These are phyloP conservation scores for Rhodeus uyekii DNA, from an alignment of 2,797 vertebrate genomes.

Conservation along the genomic window DNA sequence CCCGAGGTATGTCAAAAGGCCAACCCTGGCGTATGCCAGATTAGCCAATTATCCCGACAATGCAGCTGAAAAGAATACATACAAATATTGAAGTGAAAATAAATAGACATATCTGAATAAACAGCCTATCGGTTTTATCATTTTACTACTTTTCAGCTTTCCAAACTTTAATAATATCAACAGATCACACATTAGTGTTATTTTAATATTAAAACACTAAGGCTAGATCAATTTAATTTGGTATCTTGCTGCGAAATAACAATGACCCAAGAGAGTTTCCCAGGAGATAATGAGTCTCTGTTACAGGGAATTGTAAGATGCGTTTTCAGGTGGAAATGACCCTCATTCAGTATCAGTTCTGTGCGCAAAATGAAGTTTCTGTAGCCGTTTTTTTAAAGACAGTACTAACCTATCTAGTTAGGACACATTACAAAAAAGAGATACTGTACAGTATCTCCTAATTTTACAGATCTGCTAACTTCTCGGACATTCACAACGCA, in stretches of 20 bases:
- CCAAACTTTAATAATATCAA: constrained; percentile 17
- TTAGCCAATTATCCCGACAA: background rate
- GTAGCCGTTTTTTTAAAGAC: constrained; percentile 2
- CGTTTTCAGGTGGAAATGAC: constrained; percentile 43
- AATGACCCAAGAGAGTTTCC: constrained; percentile 37
- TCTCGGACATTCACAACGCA: background rate
- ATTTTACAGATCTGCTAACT: background rate
- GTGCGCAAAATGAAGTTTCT: constrained; percentile 30
- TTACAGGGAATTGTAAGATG: constrained; percentile 23
- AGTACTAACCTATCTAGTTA: constrained; percentile 21
- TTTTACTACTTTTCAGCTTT: constrained; percentile 10
- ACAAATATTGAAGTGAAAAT: background rate
- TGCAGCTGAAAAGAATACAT: background rate
- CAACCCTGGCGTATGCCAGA: background rate
- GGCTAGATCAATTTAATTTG: constrained; percentile 8
- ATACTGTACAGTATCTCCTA: background rate
- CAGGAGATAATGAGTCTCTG: constrained; percentile 47
- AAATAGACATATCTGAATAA: background rate
- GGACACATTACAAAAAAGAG: background rate
- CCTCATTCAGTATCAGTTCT: constrained; percentile 44
- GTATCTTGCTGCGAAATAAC: constrained; percentile 40
- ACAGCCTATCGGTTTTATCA: background rate
- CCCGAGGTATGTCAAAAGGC: background rate
- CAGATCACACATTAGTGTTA: constrained; percentile 13
- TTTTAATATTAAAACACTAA: constrained; percentile 17